Evolutionary conservation across 2,888 invertebrate genomes (phyloP).

Genomic region (Ophioninae sp.): DNA sequence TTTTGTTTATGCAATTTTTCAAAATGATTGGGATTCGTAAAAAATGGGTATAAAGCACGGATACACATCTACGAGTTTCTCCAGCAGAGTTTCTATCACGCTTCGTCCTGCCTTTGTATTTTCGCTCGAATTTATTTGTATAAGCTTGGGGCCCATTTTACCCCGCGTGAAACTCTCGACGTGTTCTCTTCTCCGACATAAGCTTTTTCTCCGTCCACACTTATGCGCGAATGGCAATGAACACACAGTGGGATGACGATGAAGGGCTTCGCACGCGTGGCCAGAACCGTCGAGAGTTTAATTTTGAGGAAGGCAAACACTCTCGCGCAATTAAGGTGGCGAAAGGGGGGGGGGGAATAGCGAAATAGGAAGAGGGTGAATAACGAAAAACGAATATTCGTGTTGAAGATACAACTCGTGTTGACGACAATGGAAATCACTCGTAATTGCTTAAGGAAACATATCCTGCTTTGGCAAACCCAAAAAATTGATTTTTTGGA

Average conservation of each 20-base stretch:
- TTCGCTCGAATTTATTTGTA: constrained; percentile 71
- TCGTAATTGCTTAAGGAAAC: constrained; percentile 73
- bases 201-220: constrained; percentile 31
- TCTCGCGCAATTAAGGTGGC: constrained; percentile 71
- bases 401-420: constrained; percentile 65
- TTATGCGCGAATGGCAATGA: constrained; percentile 33
- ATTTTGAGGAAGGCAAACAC: constrained; percentile 77
- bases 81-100: neutral
- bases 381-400: constrained; percentile 62
- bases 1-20: neutral
- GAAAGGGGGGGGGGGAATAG: neutral
- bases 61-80: neutral
- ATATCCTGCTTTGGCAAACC: too few species aligned
- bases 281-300: constrained; percentile 67
- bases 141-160: constrained; percentile 65
- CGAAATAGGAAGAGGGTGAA: constrained; percentile 45
- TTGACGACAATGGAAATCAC: constrained; percentile 69
- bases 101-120: constrained; percentile 10
- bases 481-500: too few species aligned
- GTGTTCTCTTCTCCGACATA: neutral
- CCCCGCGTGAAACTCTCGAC: neutral
- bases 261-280: constrained; percentile 49
- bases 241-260: constrained; percentile 27
- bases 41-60: neutral
- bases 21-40: neutral